These are phyloP conservation scores for Penaeus japonicus DNA, from an alignment of 1,140 invertebrate genomes.

Conservation along the genomic window DNA sequence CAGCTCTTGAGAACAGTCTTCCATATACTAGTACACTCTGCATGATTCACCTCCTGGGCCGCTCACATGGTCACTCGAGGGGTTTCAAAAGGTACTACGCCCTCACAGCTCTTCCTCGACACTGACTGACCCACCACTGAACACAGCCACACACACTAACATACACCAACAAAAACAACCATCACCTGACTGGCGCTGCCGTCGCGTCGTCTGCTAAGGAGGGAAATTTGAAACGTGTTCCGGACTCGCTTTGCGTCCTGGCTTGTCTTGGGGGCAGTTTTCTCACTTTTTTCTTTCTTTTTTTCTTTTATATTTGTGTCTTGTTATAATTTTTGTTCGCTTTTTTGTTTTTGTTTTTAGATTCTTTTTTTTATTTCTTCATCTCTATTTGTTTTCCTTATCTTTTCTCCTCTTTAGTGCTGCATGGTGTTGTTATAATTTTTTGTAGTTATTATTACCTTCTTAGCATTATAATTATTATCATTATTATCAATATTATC, in stretches of 20 bases:
- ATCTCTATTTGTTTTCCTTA: too few relatives aligned
- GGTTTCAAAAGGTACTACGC: conserved; percentile 18
- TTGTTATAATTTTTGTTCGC: too few relatives aligned
- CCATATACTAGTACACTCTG: conserved; percentile 59
- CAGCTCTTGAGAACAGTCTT: conserved; percentile 55
- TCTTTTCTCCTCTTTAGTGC: too few relatives aligned
- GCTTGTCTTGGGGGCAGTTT: too few relatives aligned
- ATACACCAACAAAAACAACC: conserved; percentile 24
- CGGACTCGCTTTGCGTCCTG: background rate
- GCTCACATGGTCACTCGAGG: conserved; percentile 17
- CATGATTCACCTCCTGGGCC: conserved; percentile 36
- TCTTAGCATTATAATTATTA: too few relatives aligned
- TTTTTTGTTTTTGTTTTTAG: too few relatives aligned
- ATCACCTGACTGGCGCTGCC: conserved; percentile 27
- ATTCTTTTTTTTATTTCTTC: too few relatives aligned
- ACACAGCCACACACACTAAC: background rate
- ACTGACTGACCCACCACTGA: background rate
- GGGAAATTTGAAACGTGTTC: background rate
- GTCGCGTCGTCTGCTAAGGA: conserved; percentile 36
- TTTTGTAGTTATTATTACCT: too few relatives aligned
- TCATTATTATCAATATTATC: too few relatives aligned
- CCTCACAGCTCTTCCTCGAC: background rate
- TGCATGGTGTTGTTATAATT: too few relatives aligned
- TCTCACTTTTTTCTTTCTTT: background rate
- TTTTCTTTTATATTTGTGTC: too few relatives aligned